phyloP scores from a whole-genome alignment of 2,888 invertebrate genomes.

The Tipula unca region DNA sequence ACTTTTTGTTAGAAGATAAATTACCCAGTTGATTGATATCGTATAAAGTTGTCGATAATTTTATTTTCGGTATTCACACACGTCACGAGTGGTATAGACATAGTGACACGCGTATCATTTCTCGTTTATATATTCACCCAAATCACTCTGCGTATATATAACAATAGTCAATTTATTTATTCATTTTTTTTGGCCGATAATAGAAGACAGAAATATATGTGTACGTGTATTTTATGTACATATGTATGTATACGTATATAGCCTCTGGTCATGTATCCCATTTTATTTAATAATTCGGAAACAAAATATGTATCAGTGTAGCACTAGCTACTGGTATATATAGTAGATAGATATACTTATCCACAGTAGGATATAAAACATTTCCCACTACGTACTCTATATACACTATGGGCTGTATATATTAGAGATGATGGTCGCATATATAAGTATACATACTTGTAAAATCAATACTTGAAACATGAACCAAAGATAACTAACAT shows the following conservation, averaged over 20 bases:
- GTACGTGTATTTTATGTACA: background rate
- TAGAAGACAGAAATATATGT: background rate
- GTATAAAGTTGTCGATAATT: background rate
- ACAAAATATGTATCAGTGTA: background rate
- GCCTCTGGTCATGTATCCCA: background rate
- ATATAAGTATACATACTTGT: background rate
- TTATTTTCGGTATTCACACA: background rate
- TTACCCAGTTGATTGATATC: background rate
- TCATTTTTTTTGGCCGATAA: background rate
- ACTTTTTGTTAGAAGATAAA: background rate
- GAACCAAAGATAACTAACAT: slow-evolving; percentile 8
- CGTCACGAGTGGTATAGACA: background rate
- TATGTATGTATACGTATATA: background rate
- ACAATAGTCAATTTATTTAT: background rate
- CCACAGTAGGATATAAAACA: background rate
- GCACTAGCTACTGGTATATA: background rate
- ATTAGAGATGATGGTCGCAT: background rate
- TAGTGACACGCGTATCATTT: background rate
- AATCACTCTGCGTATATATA: background rate
- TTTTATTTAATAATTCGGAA: background rate
- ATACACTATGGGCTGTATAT: background rate
- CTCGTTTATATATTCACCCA: background rate
- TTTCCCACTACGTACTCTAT: background rate
- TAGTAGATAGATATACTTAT: background rate
- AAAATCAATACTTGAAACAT: slow-evolving; percentile 8